These are phyloP conservation scores for Ceyx margarethae DNA, from an alignment of 2,113 vertebrate genomes.

Conservation along the genomic window DNA sequence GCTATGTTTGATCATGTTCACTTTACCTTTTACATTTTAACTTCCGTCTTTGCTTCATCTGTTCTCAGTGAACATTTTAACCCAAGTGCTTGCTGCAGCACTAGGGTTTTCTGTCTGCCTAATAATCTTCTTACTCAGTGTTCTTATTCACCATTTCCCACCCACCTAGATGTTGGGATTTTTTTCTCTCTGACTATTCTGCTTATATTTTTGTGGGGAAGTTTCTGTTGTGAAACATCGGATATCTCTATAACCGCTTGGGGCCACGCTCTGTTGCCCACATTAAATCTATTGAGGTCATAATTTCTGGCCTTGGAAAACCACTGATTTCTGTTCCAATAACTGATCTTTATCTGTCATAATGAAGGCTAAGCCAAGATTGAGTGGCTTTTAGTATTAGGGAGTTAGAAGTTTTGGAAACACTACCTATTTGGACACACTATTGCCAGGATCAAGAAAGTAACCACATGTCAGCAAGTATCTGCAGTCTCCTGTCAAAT, in stretches of 20 bases:
- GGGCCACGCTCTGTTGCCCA: background rate
- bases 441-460: background rate
- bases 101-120: background rate
- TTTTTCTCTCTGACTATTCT: background rate
- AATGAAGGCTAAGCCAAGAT: background rate
- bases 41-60: background rate
- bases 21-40: background rate
- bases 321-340: background rate
- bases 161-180: background rate
- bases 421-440: background rate
- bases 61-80: background rate
- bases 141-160: background rate
- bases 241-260: background rate
- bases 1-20: background rate
- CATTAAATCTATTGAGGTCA: slow-evolving; percentile 22
- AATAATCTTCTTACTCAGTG: background rate
- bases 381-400: slow-evolving; percentile 4
- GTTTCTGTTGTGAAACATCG: background rate
- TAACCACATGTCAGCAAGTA: background rate
- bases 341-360: slow-evolving; percentile 14
- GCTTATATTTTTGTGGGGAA: background rate
- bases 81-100: background rate
- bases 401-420: background rate
- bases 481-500: background rate
- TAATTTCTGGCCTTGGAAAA: slow-evolving; percentile 30